Evolutionary conservation across 1,140 invertebrate genomes (phyloP), one percentile per base, ranked within the genome.

Genomic region (Lycorma delicatula): DNA sequence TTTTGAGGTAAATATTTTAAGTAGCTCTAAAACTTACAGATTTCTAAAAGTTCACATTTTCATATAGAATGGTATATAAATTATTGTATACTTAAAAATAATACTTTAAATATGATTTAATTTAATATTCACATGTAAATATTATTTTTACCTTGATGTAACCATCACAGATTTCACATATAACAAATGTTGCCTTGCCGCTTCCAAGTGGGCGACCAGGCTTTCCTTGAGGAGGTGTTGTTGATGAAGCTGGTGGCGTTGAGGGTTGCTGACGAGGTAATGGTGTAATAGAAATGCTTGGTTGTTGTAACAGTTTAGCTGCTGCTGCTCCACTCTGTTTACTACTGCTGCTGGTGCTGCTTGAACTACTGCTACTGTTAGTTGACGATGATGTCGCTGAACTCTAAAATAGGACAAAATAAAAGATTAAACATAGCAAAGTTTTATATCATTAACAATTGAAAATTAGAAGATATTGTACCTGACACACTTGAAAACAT

Each of bases 161-260:
- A 36, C 91, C 90, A 72, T 95, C 92, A 72, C 92, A 95, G 62
- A 95, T 95, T 77, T 95, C 92, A 72, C 92, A 95, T 63, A 94
- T 92, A 60, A 95, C 91, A 72, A 93, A 93, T 16, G 85, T 84
- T 63, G 82, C 83, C 73, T 92, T 92, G 29, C 75, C 75, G 51
- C 63, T 66, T 13, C 59, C 59, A 11, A 56, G 60, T 13, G 67
- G 71, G 36, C 73, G 70, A 25, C 71, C 74, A 68, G 75, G 68
- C 60, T 75, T 70, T 26, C 66, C 66, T 49, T 64, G 58, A 18
- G 65, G 54, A 20, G 70, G 75, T 31, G 60, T 12, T 36, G 66
- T 55, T 26, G 54, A 55, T 34, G 36, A 54, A 31, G 60, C 54
- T 65, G 63, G 69, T 66, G 34, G 72, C 74, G 54, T 73, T 9